Base-by-base conservation (phyloP, 2,888 invertebrate genomes). In the Anagyrus pseudococci region DNA sequence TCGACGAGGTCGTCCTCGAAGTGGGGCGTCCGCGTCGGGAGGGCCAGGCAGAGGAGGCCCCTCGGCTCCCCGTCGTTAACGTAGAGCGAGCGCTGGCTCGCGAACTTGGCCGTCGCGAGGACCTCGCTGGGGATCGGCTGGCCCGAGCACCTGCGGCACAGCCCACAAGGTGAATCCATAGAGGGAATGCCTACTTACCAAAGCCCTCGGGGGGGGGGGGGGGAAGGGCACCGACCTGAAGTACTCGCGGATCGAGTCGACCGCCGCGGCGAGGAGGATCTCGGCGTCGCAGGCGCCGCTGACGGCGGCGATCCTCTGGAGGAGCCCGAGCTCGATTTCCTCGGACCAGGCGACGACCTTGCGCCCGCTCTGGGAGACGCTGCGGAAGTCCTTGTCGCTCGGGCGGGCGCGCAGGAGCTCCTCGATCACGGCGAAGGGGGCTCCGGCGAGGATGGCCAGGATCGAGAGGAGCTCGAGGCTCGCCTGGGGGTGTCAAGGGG, bases 261-360 rank as follows among this genome's bases (percentile, higher is more conserved):
- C 86, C 4, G 86, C 84, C 0, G 88, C 88, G 50, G 86, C 85
- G 4, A 91, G 77, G 1, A 88, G 80, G 22, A 90, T 83, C 73
- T 89, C 90, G 0, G 87, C 86, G 48, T 87, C 85, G 0, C 87
- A 85, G 0, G 88, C 86, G 1, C 85, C 86, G 0, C 87, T 84
- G 0, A 85, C 84, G 10, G 82, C 82, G 0, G 87, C 85, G 3
- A 89, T 86, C 33, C 84, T 83, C 54, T 84, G 84, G 7, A 91
- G 80, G 15, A 83, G 78, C 0, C 85, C 85, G 6, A 85, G 79
- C 7, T 86, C 82, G 0, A 90, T 85, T 0, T 88, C 85, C 0
- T 87, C 85, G 0, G 90, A 90, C 90, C 91, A 91, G 0, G 88
- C 86, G 2, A 88, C 86, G 1, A 89, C 87, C 82, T 91, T 90